Conservation (phyloP, 2,888 invertebrate genomes). For the Spisula subtruncata region DNA sequence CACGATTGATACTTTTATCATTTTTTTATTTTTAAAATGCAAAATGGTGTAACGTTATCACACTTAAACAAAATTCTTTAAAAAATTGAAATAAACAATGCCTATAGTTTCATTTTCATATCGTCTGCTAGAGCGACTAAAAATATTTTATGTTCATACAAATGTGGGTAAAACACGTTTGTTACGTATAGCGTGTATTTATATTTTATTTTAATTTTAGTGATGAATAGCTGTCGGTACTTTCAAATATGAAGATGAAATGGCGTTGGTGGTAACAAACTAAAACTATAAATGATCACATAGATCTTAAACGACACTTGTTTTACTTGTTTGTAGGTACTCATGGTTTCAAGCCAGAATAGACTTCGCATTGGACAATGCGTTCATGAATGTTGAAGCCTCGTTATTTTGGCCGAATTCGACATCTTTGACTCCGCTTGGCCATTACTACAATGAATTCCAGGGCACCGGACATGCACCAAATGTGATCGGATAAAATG, state of each 20-base stretch:
- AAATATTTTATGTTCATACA: neutral
- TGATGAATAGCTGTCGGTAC: neutral
- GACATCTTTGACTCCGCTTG: constrained; percentile 66
- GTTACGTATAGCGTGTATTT: neutral
- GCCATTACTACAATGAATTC: constrained; percentile 67
- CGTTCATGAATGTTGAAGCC: constrained; percentile 49
- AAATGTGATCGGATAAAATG: neutral
- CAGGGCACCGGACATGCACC: constrained; percentile 4
- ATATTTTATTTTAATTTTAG: neutral
- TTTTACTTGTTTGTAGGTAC: constrained; percentile 34
- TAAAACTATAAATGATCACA: too few species aligned
- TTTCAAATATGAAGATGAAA: neutral
- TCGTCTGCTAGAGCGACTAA: neutral
- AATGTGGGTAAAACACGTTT: neutral
- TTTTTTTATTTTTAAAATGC: too few species aligned
- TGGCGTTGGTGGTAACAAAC: too few species aligned
- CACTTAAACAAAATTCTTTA: too few species aligned
- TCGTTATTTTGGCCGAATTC: constrained; percentile 63
- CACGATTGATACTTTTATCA: too few species aligned
- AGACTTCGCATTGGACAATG: neutral
- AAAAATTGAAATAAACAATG: too few species aligned
- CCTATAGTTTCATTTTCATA: too few species aligned
- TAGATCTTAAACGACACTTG: too few species aligned
- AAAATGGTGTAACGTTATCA: too few species aligned
- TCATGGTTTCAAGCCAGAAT: constrained; percentile 67